Evolutionary conservation across 1,140 invertebrate genomes (phyloP).

Genomic region (Atopsyche davidsoni): DNA sequence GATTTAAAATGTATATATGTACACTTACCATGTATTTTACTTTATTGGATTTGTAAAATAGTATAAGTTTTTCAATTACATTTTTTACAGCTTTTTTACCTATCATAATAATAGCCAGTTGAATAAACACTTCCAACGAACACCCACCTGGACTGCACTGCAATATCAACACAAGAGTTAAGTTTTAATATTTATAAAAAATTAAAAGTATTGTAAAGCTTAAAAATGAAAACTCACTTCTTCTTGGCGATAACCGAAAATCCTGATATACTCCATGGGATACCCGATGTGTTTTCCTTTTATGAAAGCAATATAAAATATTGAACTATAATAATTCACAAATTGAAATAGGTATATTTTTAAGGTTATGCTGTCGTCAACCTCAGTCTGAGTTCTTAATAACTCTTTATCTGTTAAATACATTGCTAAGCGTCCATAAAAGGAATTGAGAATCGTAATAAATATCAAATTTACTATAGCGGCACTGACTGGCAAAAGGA

Average conservation of each 20-base stretch:
- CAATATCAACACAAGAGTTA: not conserved
- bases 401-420: slow-evolving; percentile 68
- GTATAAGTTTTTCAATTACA: too few relatives aligned
- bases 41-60: too few relatives aligned
- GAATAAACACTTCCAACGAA: slow-evolving; percentile 75
- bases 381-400: slow-evolving; percentile 77
- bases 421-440: slow-evolving; percentile 47
- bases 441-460: slow-evolving; percentile 19
- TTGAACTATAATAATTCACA: slow-evolving; percentile 79
- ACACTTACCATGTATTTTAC: too few relatives aligned
- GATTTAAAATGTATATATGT: too few relatives aligned
- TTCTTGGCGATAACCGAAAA: slow-evolving; percentile 64
- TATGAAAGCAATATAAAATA: slow-evolving; percentile 81
- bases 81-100: slow-evolving; percentile 81
- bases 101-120: slow-evolving; percentile 78
- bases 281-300: slow-evolving; percentile 75
- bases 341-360: slow-evolving; percentile 86
- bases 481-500: slow-evolving; percentile 21
- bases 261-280: slow-evolving; percentile 65
- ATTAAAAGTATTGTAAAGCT: not conserved
- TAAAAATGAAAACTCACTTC: slow-evolving; percentile 48
- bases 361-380: slow-evolving; percentile 74
- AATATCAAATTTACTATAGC: slow-evolving; percentile 22
- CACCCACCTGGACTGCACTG: slow-evolving; percentile 75
- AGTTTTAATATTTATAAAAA: not conserved